These are phyloP conservation scores for Carassius auratus DNA, from an alignment of 2,113 vertebrate genomes.

Conservation along the genomic window DNA sequence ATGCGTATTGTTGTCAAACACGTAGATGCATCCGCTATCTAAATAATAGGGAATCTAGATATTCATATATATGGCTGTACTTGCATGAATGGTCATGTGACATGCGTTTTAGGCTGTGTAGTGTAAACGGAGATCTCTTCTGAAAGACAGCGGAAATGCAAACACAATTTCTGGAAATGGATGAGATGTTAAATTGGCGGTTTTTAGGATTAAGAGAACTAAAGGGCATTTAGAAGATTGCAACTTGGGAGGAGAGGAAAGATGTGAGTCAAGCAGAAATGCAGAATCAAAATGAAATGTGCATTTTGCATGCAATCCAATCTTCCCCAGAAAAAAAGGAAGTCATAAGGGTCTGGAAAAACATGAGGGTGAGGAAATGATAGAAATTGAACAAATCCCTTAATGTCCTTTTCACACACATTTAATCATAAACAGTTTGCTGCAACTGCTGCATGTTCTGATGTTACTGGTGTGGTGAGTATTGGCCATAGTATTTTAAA, in stretches of 20 bases:
- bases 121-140: too few relatives aligned
- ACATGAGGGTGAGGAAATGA: background rate
- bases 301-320: background rate
- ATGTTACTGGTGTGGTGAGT: background rate
- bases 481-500: background rate
- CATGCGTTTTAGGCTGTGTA: too few relatives aligned
- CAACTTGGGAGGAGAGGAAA: slow-evolving; percentile 4
- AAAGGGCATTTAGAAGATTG: slow-evolving; percentile 24
- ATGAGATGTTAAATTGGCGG: slow-evolving; percentile 66
- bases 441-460: background rate
- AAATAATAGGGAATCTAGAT: too few relatives aligned
- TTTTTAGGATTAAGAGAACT: slow-evolving; percentile 55
- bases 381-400: background rate
- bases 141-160: too few relatives aligned
- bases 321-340: background rate
- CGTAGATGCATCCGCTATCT: too few relatives aligned
- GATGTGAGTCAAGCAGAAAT: background rate
- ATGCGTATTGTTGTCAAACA: too few relatives aligned
- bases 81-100: too few relatives aligned
- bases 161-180: slow-evolving; percentile 57
- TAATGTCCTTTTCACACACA: background rate
- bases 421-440: background rate
- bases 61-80: too few relatives aligned
- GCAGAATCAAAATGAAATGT: background rate
- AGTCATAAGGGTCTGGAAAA: background rate